Evolutionary conservation across 2,113 vertebrate genomes (phyloP), one percentile per base, ranked within the genome.

Genomic region (Ellobius talpinus): DNA sequence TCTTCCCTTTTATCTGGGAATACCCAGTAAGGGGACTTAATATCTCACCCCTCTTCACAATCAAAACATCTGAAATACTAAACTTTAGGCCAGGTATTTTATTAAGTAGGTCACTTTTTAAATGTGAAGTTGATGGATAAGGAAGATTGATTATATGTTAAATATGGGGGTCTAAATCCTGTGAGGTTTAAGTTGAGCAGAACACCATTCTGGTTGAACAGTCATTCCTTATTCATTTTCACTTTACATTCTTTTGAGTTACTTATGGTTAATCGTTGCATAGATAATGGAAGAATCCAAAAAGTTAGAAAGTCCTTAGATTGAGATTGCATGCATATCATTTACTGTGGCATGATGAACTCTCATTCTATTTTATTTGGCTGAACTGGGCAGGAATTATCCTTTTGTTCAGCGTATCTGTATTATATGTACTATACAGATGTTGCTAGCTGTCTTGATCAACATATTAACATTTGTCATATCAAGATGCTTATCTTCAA

Each of bases 21-120:
- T 1, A 8, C 7, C 0, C 0, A 2, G 7, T 70, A 17, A 11
- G 4, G 13, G 21, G 21, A 70, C 36, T 33, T 39, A 16, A 4
- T 5, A 17, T 81, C 89, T 76, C 17, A 42, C 26, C 31, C 50
- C 4, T 63, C 12, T 24, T 19, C 2, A 6, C 29, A 3, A 45
- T 52, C 66, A 81, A n/a, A 74, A 65, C 6, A n/a, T 3, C 8
- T 76, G 81, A 68, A 5, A 52, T 81, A 87, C 4, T 84, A 61
- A 36, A 70, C 63, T 82, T 61, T 33, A 19, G 36, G 2, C 45
- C 6, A n/a, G 47, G 47, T 10, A 50, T 79, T 81, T 92, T 68
- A 87, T 11, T 36, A 24, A 92, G 31, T 79, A 61, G 31, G 12
- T 79, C 4, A 61, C 24, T 33, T 86, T 85, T 42, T 26, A 89